Base-by-base conservation (phyloP, 2,797 vertebrate genomes). In the Cirrhinus molitorella region DNA sequence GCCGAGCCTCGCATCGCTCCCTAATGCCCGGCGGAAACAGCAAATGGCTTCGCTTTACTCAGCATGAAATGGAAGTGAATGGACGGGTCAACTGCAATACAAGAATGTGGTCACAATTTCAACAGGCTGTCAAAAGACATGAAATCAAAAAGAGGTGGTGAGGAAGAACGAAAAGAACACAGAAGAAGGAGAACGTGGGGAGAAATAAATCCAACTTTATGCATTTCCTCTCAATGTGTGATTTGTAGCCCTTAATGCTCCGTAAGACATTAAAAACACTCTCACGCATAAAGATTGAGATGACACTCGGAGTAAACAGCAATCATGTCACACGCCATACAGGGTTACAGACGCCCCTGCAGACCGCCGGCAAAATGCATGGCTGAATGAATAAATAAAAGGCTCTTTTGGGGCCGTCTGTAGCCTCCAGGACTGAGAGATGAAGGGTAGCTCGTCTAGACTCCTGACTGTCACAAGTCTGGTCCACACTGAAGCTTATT, bases 241-340 rank as follows among this genome's bases (percentile, higher is more conserved):
- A 71, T 73, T 51, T 83, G 66, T 77, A 78, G n/a, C n/a, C n/a
- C n/a, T n/a, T n/a, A n/a, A n/a, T 57, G 67, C 59, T 72, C 47
- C 72, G 31, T 81, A 65, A 21, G 67, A 72, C 34, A 72, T 70
- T 85, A 51, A 83, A 86, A 84, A 83, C 51, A 85, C 40, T 59
- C 57, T 23, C 59, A 47, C 10, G 31, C 49, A 77, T 76, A 63
- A 86, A 84, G 70, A 84, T 82, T 71, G 80, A 80, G 66, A 59
- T 72, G 72, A 80, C 76, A 78, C 65, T 57, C 76, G 61, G 67
- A 82, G 88, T 91, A 87, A 90, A 89, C 85, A 92, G 89, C 89
- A 89, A 92, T 91, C 89, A 89, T 89, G 88, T 88, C 88, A 83
- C 83, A 80, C 84, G 81, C 85, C 85, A 47, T 65, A 61, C 68